Evolutionary conservation across 1,140 invertebrate species (phyloP), one percentile per base, ranked within the genome.

Genomic region (Drosophila triauraria): DNA sequence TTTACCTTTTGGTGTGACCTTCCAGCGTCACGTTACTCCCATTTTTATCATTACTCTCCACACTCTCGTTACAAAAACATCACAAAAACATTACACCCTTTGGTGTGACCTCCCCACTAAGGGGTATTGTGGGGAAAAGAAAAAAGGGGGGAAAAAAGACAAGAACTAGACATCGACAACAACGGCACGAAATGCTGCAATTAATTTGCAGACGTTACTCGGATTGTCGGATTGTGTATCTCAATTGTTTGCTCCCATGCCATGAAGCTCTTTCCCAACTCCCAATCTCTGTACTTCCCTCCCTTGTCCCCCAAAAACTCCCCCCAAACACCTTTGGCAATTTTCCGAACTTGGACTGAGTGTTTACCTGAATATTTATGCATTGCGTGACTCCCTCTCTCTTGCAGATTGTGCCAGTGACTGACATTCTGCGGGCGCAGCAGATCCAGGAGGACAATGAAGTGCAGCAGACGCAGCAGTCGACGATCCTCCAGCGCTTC

Each of bases 351-450:
- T 15, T 13, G 20, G 12, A 7, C 27, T 1, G 30, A 13, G 30
- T 9, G 4, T 9, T 38, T 53, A 58, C 23, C 43, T 68, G 67
- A 74, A 76, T 62, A 72, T 79, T 72, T 43, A 63, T 60, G 47
- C 42, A 25, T 59, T 67, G 57, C 60, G 51, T 85, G 71, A 53
- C 20, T 56, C 53, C n/a, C 75, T 48, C 65, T 68, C 43, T 12
- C 12, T 90, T 79, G 7, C 69, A 92, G 91, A 91, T 92, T 76
- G 91, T 92, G 74, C 90, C 91, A 57, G 84, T 91, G 75, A 77
- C 67, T 77, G 91, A 92, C 77, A 92, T 92, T 54, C 68, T 84
- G 80, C 80, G 79, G 63, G 82, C 91, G 23, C 85, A 92, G 78
- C 71, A 87, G 46, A 74, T 88, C 59, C 78, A 91, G 76, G 91